Base-by-base conservation (phyloP, 1,140 invertebrate species). In the Hestina assimilis region DNA sequence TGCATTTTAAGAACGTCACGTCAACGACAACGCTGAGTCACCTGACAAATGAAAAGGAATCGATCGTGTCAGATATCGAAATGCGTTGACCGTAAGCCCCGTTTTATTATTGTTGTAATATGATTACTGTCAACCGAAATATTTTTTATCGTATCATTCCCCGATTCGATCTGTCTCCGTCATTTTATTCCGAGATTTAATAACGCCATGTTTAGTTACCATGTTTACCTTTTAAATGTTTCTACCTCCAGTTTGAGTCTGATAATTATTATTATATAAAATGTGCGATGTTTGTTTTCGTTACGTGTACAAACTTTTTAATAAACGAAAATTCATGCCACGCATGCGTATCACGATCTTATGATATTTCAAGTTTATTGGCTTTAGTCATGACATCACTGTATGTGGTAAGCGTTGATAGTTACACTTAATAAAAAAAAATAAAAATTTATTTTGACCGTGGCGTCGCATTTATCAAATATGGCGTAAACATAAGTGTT, bases 1-100 rank as follows among this genome's bases (percentile, higher is more conserved):
- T 88, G 85, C 85, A 88, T 88, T 88, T 88, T 85, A 78, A 85
- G 70, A 83, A 81, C 79, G 77, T 83, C 85, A 85, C 73, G 84
- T 85, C 83, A 86, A 66, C 81, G 76, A 84, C 79, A 85, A 75
- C 59, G 85, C 85, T 86, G 85, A 86, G 76, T 88, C 85, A 88
- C 72, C 69, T 88, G 85, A 88, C 83, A 86, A 88, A 88, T 86
- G 85, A 69, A 84, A 79, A 64, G 66, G 48, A 62, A 57, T 69
- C 63, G 79, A 83, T 84, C 74, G 72, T 77, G 78, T 82, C 73
- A 72, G 82, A 87, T 87, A 83, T 73, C 59, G 68, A 63, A 75
- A 80, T 55, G 82, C 81, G 85, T 81, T 86, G 83, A 88, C 76
- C 83, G 83, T 88, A 87, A 87, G 79, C 82, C 69, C 73, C 59